phyloP scores from a whole-genome alignment of 2,888 invertebrate genomes.

The Drosophila putrida region DNA sequence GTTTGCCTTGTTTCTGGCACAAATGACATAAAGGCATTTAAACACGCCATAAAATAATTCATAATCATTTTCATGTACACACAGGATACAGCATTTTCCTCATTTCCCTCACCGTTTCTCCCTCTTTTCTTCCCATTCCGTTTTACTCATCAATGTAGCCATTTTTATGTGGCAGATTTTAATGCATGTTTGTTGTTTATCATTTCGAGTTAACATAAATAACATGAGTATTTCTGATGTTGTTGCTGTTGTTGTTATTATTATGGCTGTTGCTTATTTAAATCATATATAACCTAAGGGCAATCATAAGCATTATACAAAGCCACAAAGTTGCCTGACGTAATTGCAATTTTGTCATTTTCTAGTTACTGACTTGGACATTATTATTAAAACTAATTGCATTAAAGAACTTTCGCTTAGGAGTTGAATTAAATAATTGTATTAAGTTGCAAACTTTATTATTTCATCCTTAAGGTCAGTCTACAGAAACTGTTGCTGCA shows the following conservation, averaged over 20 bases:
- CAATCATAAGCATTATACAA: constrained; percentile 17
- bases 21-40: constrained; percentile 83
- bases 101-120: constrained; percentile 17
- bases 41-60: constrained; percentile 84
- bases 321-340: constrained; percentile 33
- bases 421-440: not conserved
- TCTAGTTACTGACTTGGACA: not conserved
- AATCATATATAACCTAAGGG: constrained; percentile 29
- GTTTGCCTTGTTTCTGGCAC: constrained; percentile 74
- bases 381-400: constrained; percentile 10
- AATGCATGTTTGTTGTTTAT: constrained; percentile 76
- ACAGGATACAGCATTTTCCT: constrained; percentile 44
- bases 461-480: not conserved
- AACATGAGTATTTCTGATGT: constrained; percentile 38
- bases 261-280: constrained; percentile 22
- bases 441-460: not conserved
- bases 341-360: constrained; percentile 34
- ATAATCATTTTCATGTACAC: constrained; percentile 82
- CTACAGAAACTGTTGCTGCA: no score
- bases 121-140: not conserved
- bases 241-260: constrained; percentile 4
- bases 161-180: constrained; percentile 67
- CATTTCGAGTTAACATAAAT: constrained; percentile 62
- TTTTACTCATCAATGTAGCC: constrained; percentile 51
- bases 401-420: not conserved